Evolutionary conservation across 1,140 invertebrate genomes (phyloP).

Genomic region (Pissodes strobi): DNA sequence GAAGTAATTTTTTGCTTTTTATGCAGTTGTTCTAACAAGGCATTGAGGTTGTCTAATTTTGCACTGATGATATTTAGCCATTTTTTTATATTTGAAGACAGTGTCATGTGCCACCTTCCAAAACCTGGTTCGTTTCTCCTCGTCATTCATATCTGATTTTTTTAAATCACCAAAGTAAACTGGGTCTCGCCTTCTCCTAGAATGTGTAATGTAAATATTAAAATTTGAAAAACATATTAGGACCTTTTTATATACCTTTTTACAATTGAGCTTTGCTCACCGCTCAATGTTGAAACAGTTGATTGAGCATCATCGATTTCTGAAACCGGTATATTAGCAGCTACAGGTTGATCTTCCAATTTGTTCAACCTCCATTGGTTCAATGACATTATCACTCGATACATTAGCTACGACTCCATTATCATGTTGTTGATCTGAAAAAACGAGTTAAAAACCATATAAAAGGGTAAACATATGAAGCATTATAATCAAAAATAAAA

Average conservation of each 20-base stretch:
- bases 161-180: constrained; percentile 5
- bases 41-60: constrained; percentile 7
- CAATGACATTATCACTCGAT: no score
- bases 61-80: background rate
- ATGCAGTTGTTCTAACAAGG: background rate
- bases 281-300: no score
- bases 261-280: background rate
- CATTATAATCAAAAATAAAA: no score
- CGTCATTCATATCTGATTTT: background rate
- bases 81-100: background rate
- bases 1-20: background rate
- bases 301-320: no score
- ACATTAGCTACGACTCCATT: no score
- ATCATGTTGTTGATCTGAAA: no score
- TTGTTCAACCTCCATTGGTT: no score
- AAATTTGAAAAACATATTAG: background rate
- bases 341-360: background rate
- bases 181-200: background rate
- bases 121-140: background rate
- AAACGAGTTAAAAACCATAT: no score
- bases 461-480: no score
- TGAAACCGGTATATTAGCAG: background rate
- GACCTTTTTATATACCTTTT: background rate
- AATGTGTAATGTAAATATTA: background rate
- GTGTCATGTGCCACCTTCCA: constrained; percentile 1